These are phyloP conservation scores for Eucidaris tribuloides DNA, from an alignment of 35 echinoderm and acorn worm species.

Conservation along the genomic window DNA sequence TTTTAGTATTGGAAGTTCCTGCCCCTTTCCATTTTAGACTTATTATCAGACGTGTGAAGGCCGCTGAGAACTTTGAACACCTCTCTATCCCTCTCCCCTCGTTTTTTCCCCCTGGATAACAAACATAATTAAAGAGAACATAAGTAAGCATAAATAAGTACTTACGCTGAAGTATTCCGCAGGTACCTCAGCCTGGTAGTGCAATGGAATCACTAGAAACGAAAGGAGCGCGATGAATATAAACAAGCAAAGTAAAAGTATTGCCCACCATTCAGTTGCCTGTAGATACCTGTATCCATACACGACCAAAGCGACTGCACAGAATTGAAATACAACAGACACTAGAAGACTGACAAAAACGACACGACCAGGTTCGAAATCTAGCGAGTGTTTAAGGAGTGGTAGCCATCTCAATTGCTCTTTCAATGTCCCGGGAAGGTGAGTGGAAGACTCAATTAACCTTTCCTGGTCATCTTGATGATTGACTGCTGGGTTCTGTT, in stretches of 20 bases:
- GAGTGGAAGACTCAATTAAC: not conserved
- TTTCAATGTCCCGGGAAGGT: not conserved
- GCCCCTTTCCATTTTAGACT: not conserved
- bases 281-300: not conserved
- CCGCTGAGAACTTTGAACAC: not conserved
- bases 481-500: not conserved
- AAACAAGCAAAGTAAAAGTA: not conserved
- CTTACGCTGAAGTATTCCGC: not conserved
- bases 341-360: slow-evolving; percentile 1
- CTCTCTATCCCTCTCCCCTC: not conserved
- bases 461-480: not conserved
- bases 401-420: not conserved
- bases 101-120: not conserved
- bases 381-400: not conserved
- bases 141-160: not conserved
- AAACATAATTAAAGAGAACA: not conserved
- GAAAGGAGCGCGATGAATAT: not conserved
- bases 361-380: slow-evolving; percentile 6
- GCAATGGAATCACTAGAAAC: slow-evolving; percentile 45
- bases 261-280: slow-evolving; percentile 34
- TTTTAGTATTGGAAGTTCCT: no score
- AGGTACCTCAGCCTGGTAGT: slow-evolving; percentile 20
- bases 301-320: not conserved
- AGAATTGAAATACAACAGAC: not conserved
- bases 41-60: not conserved